Base-by-base conservation (phyloP, 2,797 vertebrate genomes). In the Sciurus carolinensis region DNA sequence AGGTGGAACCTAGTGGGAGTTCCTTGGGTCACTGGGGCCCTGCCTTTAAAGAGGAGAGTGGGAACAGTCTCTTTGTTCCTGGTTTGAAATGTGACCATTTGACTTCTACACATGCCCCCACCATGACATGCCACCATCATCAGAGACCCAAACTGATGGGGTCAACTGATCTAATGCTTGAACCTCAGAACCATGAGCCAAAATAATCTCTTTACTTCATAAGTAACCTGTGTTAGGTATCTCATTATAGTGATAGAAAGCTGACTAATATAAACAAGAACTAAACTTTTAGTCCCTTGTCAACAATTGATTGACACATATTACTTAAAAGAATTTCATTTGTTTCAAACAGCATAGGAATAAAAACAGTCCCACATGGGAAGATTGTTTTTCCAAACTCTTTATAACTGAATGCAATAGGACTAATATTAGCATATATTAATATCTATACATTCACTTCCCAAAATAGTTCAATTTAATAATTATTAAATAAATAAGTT, bases 251-350 rank as follows among this genome's bases (percentile, higher is more conserved):
- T 90, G 17, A 69, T 26, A 36, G 39, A 57, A 83, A 83, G 36
- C 17, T 83, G 36, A 12, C 12, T 5, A 59, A 47, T 33, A 54
- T 6, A 84, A 47, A 33, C 17, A 28, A 71, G 33, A 72, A 42
- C 0, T 42, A 42, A 94, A 96, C 42, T 7, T 72, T 47, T 36
- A 94, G 13, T 9, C 26, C 86, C 10, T 36, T 87, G 44, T 82
- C 67, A 83, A 90, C 7, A 69, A 69, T 0, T 67, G 24, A 72
- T 39, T 50, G 5, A 44, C 33, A 90, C 75, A 64, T 54, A 87
- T 24, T 24, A 91, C 47, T 91, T 67, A 85, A 87, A 91, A 84
- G 20, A 71, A n/a, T 95, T 57, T 64, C 13, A 62, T 83, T 67
- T 47, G n/a, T 86, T 64, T 88, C n/a, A 79, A 88, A 82, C 1